phyloP scores from a whole-genome alignment of 2,113 vertebrate species.

The Toxotes jaculatrix region DNA sequence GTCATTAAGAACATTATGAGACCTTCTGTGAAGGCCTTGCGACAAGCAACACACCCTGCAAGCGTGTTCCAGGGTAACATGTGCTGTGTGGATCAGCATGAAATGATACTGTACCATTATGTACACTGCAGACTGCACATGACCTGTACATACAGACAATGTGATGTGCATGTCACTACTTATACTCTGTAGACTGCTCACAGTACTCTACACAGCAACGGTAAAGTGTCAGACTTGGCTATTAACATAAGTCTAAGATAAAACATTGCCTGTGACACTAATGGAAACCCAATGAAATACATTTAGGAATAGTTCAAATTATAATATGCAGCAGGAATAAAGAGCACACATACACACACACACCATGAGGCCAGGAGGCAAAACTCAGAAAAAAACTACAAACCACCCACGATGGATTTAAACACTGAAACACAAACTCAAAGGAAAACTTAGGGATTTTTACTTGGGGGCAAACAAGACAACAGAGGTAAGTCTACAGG shows the following conservation, averaged over 20 bases:
- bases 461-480: too few relatives aligned
- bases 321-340: too few relatives aligned
- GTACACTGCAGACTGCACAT: neutral
- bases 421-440: too few relatives aligned
- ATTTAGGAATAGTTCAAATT: neutral
- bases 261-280: neutral
- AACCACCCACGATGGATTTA: too few relatives aligned
- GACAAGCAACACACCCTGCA: constrained; percentile 14
- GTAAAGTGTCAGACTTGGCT: too few relatives aligned
- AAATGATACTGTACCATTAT: neutral
- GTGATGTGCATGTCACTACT: neutral
- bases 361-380: too few relatives aligned
- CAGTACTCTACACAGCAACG: neutral
- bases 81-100: neutral
- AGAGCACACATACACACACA: too few relatives aligned
- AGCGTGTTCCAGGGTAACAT: constrained; percentile 22
- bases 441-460: too few relatives aligned
- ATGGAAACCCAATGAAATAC: neutral
- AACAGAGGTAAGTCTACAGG: too few relatives aligned
- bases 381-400: too few relatives aligned
- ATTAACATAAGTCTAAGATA: too few relatives aligned
- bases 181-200: neutral
- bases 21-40: neutral
- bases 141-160: neutral
- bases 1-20: neutral